Base-by-base conservation (phyloP, 2,888 invertebrate species). In the Cosmopolites sordidus region DNA sequence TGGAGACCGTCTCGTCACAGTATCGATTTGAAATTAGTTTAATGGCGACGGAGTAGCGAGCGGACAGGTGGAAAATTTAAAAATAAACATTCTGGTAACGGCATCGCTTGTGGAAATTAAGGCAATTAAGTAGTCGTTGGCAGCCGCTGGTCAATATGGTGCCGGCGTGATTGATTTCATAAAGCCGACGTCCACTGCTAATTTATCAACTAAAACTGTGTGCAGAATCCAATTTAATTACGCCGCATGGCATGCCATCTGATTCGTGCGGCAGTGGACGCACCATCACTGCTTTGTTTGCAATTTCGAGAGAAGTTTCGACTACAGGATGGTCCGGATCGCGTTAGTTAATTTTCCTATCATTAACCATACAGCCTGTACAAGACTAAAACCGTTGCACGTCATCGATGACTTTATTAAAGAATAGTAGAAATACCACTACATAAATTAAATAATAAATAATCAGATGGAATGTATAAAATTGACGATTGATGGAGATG, bases 151-250 rank as follows among this genome's bases (percentile, higher is more conserved):
- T 64, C 69, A 68, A 68, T 68, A 67, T 69, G 69, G 66, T 64
- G 68, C 69, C 58, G 46, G 43, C 62, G 64, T 69, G 69, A 69
- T 69, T 69, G 69, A 69, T 69, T 69, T 66, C 66, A 69, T 68
- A 67, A 67, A 67, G 66, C 67, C 60, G 59, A 57, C 60, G 61
- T 62, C 63, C 64, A 56, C 58, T 58, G 62, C 64, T 63, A 62
- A 68, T 66, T 64, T 66, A 64, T 68, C 64, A 64, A 63, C 62
- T 58, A 48, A 54, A 51, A 58, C 49, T 55, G 54, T 50, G 54
- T 55, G 54, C 58, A 54, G 55, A 56, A 56, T 56, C 56, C 56
- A 55, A 58, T 58, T 58, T 58, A 54, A 58, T 58, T 58, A 58
- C 55, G 55, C 55, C 52, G 57, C 57, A 49, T 52, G 56, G 52